Evolutionary conservation across 2,797 vertebrate species (phyloP), one percentile per base, ranked within the genome.

Genomic region (Australoheros facetus): DNA sequence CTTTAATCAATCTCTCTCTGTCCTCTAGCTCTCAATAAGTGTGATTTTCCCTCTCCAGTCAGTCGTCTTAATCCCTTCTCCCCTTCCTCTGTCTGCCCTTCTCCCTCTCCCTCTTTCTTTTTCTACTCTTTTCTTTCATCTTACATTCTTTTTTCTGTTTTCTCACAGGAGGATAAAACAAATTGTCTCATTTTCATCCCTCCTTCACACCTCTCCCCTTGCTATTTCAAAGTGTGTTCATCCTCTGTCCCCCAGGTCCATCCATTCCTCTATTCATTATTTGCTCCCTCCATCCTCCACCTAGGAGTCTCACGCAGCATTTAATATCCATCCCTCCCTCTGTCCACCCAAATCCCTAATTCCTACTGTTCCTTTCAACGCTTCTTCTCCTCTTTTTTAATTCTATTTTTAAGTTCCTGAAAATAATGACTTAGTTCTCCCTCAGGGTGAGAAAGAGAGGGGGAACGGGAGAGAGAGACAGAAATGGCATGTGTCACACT

Each of bases 401-500:
- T 21, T 54, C 17, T 73, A 69, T 82, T 90, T 91, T 83, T 73
- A 91, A 90, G 84, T 75, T 77, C 56, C 84, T 26, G 51, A 93
- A 85, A 83, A 83, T 90, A 90, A 92, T 88, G 81, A 84, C 79
- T 89, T 75, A 39, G 71, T 89, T 87, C 76, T 81, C 83, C 88
- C 87, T 88, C 70, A 39, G 83, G 85, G 60, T 72, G 80, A 53
- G 62, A 80, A 54, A 30, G 66, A 83, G 34, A 30, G 42, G 32
- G 78, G 74, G 74, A 48, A 75, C 39, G 56, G 45, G 51, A 62
- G 64, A 60, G 79, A 71, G 34, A 78, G 79, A 84, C 56, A 79
- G 83, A 86, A 84, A 88, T 73, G 82, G 82, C 80, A 85, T 78
- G 82, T 81, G 85, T 87, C 89, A 88, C 81, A 85, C 86, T 87